phyloP scores from a whole-genome alignment of 2,797 vertebrate genomes.

The Kryptopterus vitreolus region DNA sequence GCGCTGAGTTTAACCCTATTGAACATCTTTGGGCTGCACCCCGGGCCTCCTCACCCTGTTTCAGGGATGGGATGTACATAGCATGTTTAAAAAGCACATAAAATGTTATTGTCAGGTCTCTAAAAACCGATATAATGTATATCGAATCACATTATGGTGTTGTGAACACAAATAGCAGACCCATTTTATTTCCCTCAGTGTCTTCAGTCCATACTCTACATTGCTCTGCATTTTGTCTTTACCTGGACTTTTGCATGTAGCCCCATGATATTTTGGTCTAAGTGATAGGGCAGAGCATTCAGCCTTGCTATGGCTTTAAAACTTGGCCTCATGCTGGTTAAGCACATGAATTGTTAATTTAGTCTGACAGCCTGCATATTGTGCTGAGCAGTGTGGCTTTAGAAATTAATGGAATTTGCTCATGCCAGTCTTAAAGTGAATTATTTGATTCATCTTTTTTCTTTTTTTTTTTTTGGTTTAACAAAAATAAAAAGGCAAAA shows the following conservation, averaged over 20 bases:
- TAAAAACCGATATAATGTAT: too few species aligned
- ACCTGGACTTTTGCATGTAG: slow-evolving; percentile 16
- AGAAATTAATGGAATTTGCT: slow-evolving; percentile 29
- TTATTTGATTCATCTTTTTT: not conserved
- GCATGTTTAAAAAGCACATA: too few species aligned
- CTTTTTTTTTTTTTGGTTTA: not conserved
- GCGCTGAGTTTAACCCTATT: too few species aligned
- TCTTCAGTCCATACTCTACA: not conserved
- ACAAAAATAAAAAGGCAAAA: slow-evolving; percentile 7
- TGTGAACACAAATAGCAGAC: not conserved
- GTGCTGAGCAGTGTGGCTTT: slow-evolving; percentile 24
- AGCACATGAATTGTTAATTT: slow-evolving; percentile 53
- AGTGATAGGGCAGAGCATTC: slow-evolving; percentile 16
- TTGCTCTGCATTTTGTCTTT: slow-evolving; percentile 25
- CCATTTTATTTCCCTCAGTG: not conserved
- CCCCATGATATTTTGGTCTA: slow-evolving; percentile 21
- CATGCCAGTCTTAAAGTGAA: slow-evolving; percentile 7
- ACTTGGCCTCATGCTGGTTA: slow-evolving; percentile 39
- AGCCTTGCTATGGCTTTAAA: slow-evolving; percentile 31
- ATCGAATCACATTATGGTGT: not conserved
- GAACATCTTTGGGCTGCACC: too few species aligned
- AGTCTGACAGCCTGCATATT: slow-evolving; percentile 34
- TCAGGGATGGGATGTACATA: too few species aligned
- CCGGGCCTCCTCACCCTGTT: too few species aligned
- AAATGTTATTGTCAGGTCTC: too few species aligned